Conservation (phyloP, 1,140 invertebrate genomes). For the Zophobas atratus region DNA sequence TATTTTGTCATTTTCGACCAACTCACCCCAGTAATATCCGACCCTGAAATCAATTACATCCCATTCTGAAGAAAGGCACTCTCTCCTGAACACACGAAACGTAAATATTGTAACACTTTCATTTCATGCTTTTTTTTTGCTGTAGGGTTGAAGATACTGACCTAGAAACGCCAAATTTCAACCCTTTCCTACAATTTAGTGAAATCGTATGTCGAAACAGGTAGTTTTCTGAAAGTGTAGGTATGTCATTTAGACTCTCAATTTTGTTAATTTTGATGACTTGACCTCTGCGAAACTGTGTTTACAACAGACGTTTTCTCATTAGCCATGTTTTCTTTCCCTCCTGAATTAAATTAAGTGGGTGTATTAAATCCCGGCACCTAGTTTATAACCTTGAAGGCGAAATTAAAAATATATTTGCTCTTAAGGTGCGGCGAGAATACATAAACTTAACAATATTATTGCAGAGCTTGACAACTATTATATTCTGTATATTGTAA, state of each 20-base stretch:
- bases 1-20: constrained; percentile 38
- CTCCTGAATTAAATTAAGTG: not conserved
- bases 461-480: constrained; percentile 55
- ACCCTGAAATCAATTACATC: constrained; percentile 43
- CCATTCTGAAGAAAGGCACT: constrained; percentile 25
- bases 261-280: too few species aligned
- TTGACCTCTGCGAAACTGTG: too few species aligned
- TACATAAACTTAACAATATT: constrained; percentile 51
- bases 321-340: too few species aligned
- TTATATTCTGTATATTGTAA: constrained; percentile 51
- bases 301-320: too few species aligned
- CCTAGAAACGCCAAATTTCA: not conserved
- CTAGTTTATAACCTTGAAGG: constrained; percentile 24
- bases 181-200: too few species aligned
- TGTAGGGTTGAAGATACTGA: not conserved
- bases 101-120: constrained; percentile 4
- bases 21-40: not conserved
- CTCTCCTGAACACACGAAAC: not conserved
- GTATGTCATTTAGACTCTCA: too few species aligned
- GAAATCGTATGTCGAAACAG: too few species aligned
- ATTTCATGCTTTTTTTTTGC: not conserved
- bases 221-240: too few species aligned
- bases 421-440: constrained; percentile 40
- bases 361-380: not conserved
- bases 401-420: constrained; percentile 47